A percentile compares a stretch with the other conserved stretches of the same genome.
phyloP scores from a whole-genome alignment of 2,113 vertebrate species.

The Tragelaphus scriptus region DNA sequence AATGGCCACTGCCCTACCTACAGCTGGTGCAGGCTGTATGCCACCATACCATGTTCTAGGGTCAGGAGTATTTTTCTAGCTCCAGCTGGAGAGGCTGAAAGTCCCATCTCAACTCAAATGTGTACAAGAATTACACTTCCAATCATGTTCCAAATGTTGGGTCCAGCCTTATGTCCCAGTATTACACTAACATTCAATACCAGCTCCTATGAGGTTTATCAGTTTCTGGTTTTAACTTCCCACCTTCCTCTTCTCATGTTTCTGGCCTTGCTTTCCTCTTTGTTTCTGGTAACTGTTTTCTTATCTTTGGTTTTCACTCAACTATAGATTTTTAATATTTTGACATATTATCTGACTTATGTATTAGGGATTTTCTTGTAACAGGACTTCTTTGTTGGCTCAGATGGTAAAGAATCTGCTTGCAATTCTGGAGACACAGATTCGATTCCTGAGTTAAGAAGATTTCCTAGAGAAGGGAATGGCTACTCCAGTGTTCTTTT shows the following conservation, averaged over 20 bases:
- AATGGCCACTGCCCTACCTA: neutral
- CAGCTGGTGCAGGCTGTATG: accelerated
- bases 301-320: neutral
- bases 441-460: neutral
- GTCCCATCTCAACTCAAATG: neutral
- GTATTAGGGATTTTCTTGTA: neutral
- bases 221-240: neutral
- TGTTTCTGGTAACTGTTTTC: neutral
- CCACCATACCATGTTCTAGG: neutral
- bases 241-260: neutral
- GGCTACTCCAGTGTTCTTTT: neutral
- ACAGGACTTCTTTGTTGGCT: neutral
- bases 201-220: accelerated
- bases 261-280: neutral
- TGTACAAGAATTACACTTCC: neutral
- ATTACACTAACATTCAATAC: neutral
- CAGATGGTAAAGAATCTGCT: neutral
- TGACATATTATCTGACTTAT: neutral
- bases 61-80: neutral
- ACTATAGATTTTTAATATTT: neutral
- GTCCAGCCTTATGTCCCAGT: neutral
- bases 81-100: neutral
- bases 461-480: neutral
- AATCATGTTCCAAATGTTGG: neutral
- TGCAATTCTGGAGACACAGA: neutral